Evolutionary conservation across 2,113 vertebrate species (phyloP).

Genomic region (Cebus imitator): DNA sequence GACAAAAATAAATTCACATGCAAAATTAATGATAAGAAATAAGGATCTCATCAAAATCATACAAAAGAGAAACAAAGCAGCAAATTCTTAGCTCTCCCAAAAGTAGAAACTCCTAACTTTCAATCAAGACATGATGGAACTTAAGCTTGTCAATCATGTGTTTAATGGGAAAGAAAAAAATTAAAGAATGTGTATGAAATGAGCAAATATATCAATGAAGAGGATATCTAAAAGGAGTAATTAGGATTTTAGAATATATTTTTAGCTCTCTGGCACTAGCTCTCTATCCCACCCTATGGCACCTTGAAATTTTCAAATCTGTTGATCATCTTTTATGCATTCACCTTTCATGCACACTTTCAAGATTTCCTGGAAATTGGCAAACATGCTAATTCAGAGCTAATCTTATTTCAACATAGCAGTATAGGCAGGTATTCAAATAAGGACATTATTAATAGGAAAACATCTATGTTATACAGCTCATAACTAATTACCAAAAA

Average conservation of each 20-base stretch:
- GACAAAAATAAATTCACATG: not conserved
- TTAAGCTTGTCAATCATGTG: not conserved
- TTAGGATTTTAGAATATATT: not conserved
- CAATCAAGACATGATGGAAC: not conserved
- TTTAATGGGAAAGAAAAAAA: not conserved
- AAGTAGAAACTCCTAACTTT: not conserved
- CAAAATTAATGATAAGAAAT: slow-evolving; percentile 40
- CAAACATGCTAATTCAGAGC: not conserved
- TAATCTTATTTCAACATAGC: not conserved
- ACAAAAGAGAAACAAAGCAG: slow-evolving; percentile 3
- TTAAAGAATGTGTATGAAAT: not conserved
- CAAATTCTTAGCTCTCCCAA: slow-evolving; percentile 30
- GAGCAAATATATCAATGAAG: not conserved
- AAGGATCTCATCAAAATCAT: slow-evolving; percentile 43
- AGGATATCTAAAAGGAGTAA: not conserved
- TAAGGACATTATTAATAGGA: not conserved
- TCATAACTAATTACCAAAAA: slow-evolving; percentile 14
- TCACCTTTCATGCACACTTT: not conserved
- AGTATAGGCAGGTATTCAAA: not conserved
- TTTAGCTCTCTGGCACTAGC: not conserved
- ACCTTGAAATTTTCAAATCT: not conserved
- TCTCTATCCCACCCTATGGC: not conserved
- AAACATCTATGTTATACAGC: not conserved
- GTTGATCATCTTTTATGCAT: not conserved
- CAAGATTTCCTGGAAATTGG: not conserved